Conservation (phyloP, 2,888 invertebrate genomes). For the Melipona beecheii region DNA sequence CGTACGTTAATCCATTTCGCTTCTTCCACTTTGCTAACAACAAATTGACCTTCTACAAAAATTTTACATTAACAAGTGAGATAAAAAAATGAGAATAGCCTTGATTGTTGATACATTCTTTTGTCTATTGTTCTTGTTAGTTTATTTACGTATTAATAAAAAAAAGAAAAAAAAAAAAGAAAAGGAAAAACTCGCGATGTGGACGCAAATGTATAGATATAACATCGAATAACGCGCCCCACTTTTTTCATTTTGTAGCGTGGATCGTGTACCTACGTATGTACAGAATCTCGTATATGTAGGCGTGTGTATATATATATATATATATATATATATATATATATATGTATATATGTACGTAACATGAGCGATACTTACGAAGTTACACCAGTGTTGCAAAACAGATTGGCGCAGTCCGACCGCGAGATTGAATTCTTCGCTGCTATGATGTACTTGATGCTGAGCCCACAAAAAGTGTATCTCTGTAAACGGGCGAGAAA, state of each 20-base stretch:
- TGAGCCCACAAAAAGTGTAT: constrained; percentile 94
- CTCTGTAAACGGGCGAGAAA: constrained; percentile 86
- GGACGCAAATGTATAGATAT: neutral
- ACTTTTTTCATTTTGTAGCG: constrained; percentile 2
- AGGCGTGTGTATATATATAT: rapidly evolving
- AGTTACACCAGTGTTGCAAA: constrained; percentile 92
- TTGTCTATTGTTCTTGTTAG: neutral
- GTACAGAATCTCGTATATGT: no score
- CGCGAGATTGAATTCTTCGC: constrained; percentile 94
- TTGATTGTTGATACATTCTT: neutral
- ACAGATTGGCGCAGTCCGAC: constrained; percentile 93
- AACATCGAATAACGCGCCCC: constrained; percentile 13
- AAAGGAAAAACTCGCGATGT: neutral
- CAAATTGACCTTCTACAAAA: neutral
- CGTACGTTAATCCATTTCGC: neutral
- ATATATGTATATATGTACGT: neutral
- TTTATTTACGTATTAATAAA: neutral
- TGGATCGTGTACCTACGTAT: no score
- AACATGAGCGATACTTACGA: constrained; percentile 86
- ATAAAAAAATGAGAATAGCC: no score
- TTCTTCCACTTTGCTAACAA: neutral
- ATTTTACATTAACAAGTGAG: neutral
- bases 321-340: no score
- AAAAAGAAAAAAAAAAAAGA: neutral
- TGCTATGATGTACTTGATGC: constrained; percentile 96